These are phyloP conservation scores for Agapostemon virescens DNA, from an alignment of 2,888 invertebrate genomes.

Conservation along the genomic window DNA sequence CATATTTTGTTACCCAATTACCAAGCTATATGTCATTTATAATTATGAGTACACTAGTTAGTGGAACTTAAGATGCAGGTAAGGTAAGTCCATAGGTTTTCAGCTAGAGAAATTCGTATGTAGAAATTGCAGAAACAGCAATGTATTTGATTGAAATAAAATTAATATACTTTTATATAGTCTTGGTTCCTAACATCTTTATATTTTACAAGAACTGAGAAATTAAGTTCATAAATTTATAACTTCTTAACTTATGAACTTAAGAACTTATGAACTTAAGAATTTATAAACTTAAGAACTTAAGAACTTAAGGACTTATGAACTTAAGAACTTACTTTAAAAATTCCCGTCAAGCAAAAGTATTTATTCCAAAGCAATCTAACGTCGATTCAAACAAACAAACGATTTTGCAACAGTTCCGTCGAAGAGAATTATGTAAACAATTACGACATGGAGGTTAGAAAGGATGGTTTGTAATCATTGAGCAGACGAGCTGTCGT, in stretches of 20 bases:
- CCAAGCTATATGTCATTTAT: too few relatives aligned
- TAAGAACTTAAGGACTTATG: too few relatives aligned
- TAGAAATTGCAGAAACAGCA: not conserved
- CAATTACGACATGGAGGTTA: not conserved
- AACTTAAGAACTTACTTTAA: too few relatives aligned
- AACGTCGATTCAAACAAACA: not conserved
- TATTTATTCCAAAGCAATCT: not conserved
- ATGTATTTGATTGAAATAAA: conserved; percentile 79
- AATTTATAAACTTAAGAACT: too few relatives aligned
- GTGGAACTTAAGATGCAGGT: not conserved
- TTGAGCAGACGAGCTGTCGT: not conserved
- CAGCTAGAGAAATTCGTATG: not conserved
- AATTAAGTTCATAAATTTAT: too few relatives aligned
- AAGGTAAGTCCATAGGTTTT: not conserved
- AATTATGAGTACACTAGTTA: too few relatives aligned
- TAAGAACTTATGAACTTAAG: too few relatives aligned
- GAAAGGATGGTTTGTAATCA: not conserved
- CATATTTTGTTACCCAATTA: too few relatives aligned
- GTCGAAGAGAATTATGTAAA: not conserved
- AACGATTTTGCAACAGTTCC: not conserved
- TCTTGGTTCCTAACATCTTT: not conserved
- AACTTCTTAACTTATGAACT: too few relatives aligned
- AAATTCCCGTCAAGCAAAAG: not conserved
- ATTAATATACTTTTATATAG: conserved; percentile 79
- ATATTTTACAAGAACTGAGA: conserved; percentile 2